Conservation (phyloP, 2,888 invertebrate species). For the Heterodera filipjevi region DNA sequence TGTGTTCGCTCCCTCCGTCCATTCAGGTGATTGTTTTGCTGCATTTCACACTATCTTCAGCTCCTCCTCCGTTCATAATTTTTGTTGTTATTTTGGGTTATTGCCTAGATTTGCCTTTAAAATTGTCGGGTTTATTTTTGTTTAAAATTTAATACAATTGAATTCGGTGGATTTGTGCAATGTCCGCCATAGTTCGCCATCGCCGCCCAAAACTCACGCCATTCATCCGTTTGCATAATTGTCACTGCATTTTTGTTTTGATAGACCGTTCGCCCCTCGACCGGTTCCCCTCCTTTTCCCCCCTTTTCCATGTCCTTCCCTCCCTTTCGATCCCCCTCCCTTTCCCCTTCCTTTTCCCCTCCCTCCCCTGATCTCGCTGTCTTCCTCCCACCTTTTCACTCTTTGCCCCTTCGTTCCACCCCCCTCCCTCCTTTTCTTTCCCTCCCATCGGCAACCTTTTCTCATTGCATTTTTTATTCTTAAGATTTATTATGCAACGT, state of each 20-base stretch:
- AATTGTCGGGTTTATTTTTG: no score
- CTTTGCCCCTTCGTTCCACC: no score
- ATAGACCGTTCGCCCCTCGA: background rate
- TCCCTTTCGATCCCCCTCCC: background rate
- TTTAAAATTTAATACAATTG: background rate
- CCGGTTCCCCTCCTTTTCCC: background rate
- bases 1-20: no score
- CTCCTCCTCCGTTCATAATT: no score
- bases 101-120: no score
- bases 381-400: background rate
- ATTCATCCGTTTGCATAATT: background rate
- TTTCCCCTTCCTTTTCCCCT: background rate
- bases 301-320: background rate
- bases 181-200: background rate
- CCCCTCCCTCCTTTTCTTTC: background rate
- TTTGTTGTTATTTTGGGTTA: no score
- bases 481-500: background rate
- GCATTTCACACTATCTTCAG: no score
- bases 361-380: background rate
- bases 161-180: background rate
- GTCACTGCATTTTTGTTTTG: background rate
- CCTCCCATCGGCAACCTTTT: background rate
- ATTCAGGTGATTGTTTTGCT: no score
- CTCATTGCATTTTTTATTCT: background rate
- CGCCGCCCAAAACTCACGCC: constrained; percentile 5